Conservation (phyloP, 64 coral and sea anemone species). For the Porites lutea region DNA sequence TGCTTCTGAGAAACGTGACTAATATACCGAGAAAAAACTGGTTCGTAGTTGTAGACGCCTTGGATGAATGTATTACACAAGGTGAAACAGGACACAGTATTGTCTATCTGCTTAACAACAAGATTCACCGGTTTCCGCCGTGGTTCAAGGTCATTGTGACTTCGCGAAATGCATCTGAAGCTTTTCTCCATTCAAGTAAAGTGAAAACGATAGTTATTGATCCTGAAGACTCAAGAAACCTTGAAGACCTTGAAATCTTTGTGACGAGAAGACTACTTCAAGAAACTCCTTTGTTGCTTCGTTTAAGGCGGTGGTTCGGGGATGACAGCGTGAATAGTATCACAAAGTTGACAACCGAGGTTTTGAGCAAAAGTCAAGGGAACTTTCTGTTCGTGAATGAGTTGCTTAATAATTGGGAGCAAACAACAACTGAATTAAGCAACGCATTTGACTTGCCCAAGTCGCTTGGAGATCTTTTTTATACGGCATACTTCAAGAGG, state of each 20-base stretch:
- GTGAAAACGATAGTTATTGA: constrained; percentile 5
- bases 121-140: not conserved
- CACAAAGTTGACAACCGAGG: not conserved
- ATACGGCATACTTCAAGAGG: constrained; percentile 44
- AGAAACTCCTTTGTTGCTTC: not conserved
- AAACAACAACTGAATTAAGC: not conserved
- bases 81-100: not conserved
- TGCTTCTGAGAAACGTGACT: constrained; percentile 7
- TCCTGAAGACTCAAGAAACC: constrained; percentile 47
- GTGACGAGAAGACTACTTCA: constrained; percentile 13
- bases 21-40: not conserved
- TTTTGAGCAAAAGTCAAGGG: constrained; percentile 61
- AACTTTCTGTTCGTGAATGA: constrained; percentile 72
- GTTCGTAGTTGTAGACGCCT: constrained; percentile 36
- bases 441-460: constrained; percentile 2
- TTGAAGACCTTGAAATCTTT: constrained; percentile 47
- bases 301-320: not conserved
- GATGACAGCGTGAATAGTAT: too few species aligned
- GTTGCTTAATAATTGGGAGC: constrained; percentile 44
- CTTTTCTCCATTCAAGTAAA: constrained; percentile 9
- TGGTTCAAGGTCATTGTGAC: constrained; percentile 70
- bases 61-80: constrained; percentile 56
- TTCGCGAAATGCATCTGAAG: constrained; percentile 32
- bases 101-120: constrained; percentile 25
- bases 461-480: constrained; percentile 43